Conservation (phyloP, 1,140 invertebrate species). For the Drosophila suzukii region DNA sequence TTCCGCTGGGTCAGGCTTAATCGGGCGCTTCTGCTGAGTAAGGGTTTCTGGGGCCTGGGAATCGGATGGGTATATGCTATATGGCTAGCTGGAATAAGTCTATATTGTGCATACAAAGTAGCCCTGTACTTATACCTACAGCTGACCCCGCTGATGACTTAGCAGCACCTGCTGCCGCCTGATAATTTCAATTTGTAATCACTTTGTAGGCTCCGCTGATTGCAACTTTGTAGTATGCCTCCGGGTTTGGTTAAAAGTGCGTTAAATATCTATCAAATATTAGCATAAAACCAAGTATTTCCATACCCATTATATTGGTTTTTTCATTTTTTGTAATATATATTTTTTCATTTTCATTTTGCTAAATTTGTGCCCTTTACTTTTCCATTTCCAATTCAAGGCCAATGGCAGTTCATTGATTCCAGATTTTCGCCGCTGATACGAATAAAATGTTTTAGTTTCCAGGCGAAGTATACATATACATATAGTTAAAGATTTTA, state of each 20-base stretch:
- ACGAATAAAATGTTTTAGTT: slow-evolving; percentile 17
- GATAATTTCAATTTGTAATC: slow-evolving; percentile 31
- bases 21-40: slow-evolving; percentile 26
- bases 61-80: not conserved
- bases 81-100: not conserved
- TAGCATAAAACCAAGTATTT: not conserved
- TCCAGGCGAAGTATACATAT: slow-evolving; percentile 10
- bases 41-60: slow-evolving; percentile 16
- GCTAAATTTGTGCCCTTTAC: not conserved
- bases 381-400: slow-evolving; percentile 28
- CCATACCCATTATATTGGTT: no score
- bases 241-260: not conserved
- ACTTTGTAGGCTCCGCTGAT: slow-evolving; percentile 17
- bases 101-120: no score
- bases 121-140: slow-evolving; percentile 4
- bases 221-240: slow-evolving; percentile 17
- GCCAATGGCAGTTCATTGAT: slow-evolving; percentile 28
- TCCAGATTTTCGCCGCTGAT: slow-evolving; percentile 19
- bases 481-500: not conserved
- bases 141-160: slow-evolving; percentile 31
- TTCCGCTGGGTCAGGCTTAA: slow-evolving; percentile 35
- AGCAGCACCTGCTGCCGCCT: slow-evolving; percentile 18
- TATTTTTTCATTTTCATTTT: not conserved
- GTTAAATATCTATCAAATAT: not conserved
- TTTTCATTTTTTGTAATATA: no score